Evolutionary conservation across 1,140 invertebrate species (phyloP).

Genomic region (Saccostrea echinata): DNA sequence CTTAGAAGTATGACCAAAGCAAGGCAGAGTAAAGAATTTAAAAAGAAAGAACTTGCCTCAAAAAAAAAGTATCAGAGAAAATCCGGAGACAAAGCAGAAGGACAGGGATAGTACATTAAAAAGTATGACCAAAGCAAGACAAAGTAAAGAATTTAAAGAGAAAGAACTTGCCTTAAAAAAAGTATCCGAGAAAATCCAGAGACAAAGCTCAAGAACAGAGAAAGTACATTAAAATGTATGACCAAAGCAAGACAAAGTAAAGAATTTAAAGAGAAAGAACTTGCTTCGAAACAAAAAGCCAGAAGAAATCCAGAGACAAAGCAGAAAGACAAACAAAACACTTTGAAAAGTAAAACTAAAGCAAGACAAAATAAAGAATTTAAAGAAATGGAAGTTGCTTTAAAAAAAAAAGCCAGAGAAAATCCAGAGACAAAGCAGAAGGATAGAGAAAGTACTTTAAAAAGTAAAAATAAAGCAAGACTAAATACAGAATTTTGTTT

Average conservation of each 20-base stretch:
- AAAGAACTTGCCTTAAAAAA: slow-evolving; percentile 2
- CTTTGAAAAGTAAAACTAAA: too few relatives aligned
- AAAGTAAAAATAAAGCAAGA: too few relatives aligned
- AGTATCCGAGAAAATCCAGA: background rate
- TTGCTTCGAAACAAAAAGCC: too few relatives aligned
- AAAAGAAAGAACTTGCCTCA: background rate
- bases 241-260: slow-evolving; percentile 10
- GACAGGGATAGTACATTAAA: slow-evolving; percentile 21
- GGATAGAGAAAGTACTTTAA: too few relatives aligned
- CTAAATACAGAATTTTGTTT: background rate
- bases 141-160: background rate
- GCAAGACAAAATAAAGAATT: too few relatives aligned
- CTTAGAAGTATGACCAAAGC: background rate
- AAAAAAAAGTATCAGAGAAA: background rate
- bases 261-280: too few relatives aligned
- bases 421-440: too few relatives aligned
- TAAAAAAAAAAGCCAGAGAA: too few relatives aligned
- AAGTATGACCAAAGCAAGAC: slow-evolving; percentile 39
- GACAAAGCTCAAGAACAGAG: slow-evolving; percentile 15
- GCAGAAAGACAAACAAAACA: too few relatives aligned
- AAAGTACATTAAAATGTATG: slow-evolving; percentile 36
- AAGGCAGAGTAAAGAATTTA: slow-evolving; percentile 22
- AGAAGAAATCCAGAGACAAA: too few relatives aligned
- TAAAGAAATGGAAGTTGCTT: too few relatives aligned
- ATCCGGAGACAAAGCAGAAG: slow-evolving; percentile 16